Evolutionary conservation across 2,113 vertebrate species (phyloP), one percentile per base, ranked within the genome.

Genomic region (Aldabrachelys gigantea): DNA sequence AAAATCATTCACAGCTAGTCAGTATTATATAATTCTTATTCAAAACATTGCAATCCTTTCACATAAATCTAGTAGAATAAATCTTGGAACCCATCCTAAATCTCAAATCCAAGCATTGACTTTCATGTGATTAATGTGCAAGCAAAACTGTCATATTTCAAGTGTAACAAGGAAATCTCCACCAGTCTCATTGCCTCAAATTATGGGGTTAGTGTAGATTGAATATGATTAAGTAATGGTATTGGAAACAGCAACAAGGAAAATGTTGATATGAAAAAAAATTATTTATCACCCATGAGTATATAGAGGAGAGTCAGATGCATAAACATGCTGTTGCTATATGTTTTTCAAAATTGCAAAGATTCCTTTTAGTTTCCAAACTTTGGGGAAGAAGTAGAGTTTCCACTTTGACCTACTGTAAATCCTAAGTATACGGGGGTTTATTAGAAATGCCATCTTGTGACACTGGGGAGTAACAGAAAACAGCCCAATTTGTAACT

Each of bases 1-100:
- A 87, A 96, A 96, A 96, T 81, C 94, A 92, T 57, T 38, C 62
- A 82, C 38, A 95, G 44, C 41, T 78, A 84, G 49, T 13, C 54
- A 92, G 29, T 17, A 41, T 1, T 41, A 8, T 57, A 29, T 25
- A 72, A 92, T 27, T n/a, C 17, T 50, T 75, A 85, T 65, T 94
- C n/a, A 80, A 80, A 92, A 75, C 50, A 79, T 19, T 10, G 1
- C 19, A 81, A 27, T 80, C 5, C 90, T 91, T 92, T 75, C 87
- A 87, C 21, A 54, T n/a, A 94, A 82, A 6, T 84, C 41, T 84
- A 65, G 69, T 16, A 91, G 53, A 97, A 88, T 76, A 96, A 93
- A 91, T 44, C 44, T 25, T 80, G 13, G 31, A 89, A 84, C 29
- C 82, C 14, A 83, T 79, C 17, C 44, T 65, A 91, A 92, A 85